Conservation (phyloP, 2,797 vertebrate species). For the Danio aesculapii region DNA sequence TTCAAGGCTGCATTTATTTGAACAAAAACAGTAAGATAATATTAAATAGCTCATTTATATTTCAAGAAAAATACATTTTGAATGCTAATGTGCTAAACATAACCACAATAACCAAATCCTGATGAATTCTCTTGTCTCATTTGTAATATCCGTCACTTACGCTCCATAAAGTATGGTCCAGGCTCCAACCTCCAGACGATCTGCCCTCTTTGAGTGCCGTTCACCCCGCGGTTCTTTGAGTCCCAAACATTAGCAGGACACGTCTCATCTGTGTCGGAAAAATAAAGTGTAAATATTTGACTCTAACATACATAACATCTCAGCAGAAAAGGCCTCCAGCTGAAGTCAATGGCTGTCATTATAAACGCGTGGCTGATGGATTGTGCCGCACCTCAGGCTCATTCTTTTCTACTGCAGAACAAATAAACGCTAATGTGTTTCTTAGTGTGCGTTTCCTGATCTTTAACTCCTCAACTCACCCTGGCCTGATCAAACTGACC, state of each 20-base stretch:
- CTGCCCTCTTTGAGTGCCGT: slow-evolving; percentile 94
- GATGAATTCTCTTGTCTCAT: too few species aligned
- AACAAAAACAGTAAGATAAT: too few species aligned
- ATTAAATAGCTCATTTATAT: too few species aligned
- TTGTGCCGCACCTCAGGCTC: background rate
- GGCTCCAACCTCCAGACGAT: slow-evolving; percentile 95
- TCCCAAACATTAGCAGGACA: slow-evolving; percentile 97
- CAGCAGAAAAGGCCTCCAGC: background rate
- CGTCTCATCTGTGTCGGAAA: slow-evolving; percentile 86
- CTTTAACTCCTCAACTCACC: slow-evolving; percentile 20
- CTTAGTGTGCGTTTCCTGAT: background rate
- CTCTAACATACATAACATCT: background rate
- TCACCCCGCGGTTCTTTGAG: slow-evolving; percentile 97
- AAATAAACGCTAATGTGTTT: background rate
- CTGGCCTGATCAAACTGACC: slow-evolving; percentile 25
- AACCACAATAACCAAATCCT: too few species aligned
- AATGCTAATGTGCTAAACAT: background rate
- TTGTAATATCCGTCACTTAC: slow-evolving; percentile 78
- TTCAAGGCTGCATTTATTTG: too few species aligned
- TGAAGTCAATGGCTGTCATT: slow-evolving; percentile 5
- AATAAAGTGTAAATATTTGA: slow-evolving; percentile 23
- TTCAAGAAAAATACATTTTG: background rate
- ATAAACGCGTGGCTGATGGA: background rate
- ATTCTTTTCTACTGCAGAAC: background rate
- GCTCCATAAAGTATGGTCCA: slow-evolving; percentile 95